A percentile compares a stretch with the other conserved stretches of the same genome.
Evolutionary conservation across 2,113 vertebrate species (phyloP).

Genomic region (Hipposideros armiger): DNA sequence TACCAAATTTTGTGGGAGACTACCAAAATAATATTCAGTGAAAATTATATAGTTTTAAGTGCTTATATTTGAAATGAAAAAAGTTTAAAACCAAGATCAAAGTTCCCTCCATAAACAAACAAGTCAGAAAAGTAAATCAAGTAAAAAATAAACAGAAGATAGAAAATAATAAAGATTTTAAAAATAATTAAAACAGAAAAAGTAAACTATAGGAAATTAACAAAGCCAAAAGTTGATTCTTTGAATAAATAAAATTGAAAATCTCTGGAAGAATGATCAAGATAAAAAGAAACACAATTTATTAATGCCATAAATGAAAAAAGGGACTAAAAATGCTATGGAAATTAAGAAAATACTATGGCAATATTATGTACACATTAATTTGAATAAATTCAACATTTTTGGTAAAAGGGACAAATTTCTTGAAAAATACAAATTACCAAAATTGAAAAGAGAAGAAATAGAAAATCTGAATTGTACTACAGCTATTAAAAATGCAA

Average conservation of each 20-base stretch:
- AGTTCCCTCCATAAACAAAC: neutral
- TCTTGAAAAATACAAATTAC: too few species aligned
- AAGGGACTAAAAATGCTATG: conserved; percentile 1
- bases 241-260: neutral
- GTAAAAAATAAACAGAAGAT: neutral
- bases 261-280: neutral
- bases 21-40: neutral
- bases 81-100: neutral
- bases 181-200: neutral
- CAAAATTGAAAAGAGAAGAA: neutral
- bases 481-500: conserved; percentile 11
- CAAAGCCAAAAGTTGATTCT: neutral
- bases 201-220: neutral
- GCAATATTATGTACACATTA: neutral
- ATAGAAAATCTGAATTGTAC: conserved; percentile 7
- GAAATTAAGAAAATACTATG: neutral
- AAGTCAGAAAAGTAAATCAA: neutral
- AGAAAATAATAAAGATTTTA: neutral
- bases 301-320: neutral
- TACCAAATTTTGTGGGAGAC: neutral
- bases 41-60: neutral
- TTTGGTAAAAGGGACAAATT: neutral
- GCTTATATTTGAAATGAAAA: conserved; percentile 2
- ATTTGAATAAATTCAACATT: neutral
- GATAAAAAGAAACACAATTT: neutral